Evolutionary conservation across 2,888 invertebrate genomes (phyloP).

Genomic region (Andrena dorsata): DNA sequence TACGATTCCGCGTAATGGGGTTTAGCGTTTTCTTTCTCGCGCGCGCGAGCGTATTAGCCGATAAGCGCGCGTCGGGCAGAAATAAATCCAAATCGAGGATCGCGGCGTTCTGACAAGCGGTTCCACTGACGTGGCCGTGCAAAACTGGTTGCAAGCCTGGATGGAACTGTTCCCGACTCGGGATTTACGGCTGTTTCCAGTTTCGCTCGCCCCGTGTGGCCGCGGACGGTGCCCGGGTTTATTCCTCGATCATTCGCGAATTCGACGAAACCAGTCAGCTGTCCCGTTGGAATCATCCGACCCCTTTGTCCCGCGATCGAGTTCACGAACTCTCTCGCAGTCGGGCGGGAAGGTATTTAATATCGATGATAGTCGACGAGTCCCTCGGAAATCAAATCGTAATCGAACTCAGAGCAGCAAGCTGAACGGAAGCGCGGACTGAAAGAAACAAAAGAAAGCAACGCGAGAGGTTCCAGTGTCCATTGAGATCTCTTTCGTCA

Average conservation of each 20-base stretch:
- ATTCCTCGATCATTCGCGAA: not conserved
- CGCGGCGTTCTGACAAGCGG: slow-evolving; percentile 68
- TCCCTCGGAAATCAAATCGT: not conserved
- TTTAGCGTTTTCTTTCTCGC: slow-evolving; percentile 42
- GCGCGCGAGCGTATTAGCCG: slow-evolving; percentile 12
- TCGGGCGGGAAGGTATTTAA: not conserved
- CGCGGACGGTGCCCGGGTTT: slow-evolving; percentile 4
- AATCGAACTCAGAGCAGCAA: not conserved
- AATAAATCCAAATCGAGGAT: slow-evolving; percentile 73
- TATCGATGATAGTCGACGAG: not conserved
- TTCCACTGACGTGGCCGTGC: slow-evolving; percentile 65
- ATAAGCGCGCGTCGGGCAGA: slow-evolving; percentile 37
- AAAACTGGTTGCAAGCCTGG: slow-evolving; percentile 67
- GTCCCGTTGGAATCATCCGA: too few relatives aligned
- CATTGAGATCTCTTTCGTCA: slow-evolving; percentile 24
- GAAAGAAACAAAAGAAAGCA: slow-evolving; percentile 8
- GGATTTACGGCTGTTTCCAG: slow-evolving; percentile 59
- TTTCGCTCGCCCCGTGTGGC: slow-evolving; percentile 42
- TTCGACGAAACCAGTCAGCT: not conserved
- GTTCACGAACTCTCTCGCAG: too few relatives aligned
- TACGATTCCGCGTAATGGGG: slow-evolving; percentile 58
- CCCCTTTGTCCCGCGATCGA: too few relatives aligned
- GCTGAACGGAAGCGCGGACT: not conserved
- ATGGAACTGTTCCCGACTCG: slow-evolving; percentile 42
- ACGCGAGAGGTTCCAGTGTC: slow-evolving; percentile 19